Conservation (phyloP, 2,797 vertebrate species). For the Taeniopygia guttata region DNA sequence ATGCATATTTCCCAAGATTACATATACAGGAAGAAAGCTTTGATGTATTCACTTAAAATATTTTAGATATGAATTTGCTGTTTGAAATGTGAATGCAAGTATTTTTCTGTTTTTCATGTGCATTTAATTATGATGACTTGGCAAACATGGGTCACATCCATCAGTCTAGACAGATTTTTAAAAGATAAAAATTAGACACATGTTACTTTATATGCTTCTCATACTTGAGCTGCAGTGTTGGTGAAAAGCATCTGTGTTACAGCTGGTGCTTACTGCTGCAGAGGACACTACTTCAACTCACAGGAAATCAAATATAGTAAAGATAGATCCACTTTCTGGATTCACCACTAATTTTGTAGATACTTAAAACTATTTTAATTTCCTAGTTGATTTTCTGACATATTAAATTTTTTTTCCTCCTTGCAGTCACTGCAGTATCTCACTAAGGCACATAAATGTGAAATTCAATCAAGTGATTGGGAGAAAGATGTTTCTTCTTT, state of each 20-base stretch:
- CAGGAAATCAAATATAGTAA: constrained; percentile 9
- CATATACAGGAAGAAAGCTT: neutral
- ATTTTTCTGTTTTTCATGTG: constrained; percentile 42
- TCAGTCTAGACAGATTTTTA: constrained; percentile 71
- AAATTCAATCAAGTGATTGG: constrained; percentile 85
- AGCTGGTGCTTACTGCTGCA: constrained; percentile 30
- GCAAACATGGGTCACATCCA: constrained; percentile 66
- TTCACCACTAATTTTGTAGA: neutral
- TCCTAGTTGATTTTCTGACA: neutral
- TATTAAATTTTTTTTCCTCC: neutral
- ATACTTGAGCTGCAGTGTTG: constrained; percentile 25
- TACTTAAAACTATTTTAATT: neutral
- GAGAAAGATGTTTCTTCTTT: constrained; percentile 86
- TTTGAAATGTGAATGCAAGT: constrained; percentile 24
- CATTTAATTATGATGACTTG: constrained; percentile 45
- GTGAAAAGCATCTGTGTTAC: constrained; percentile 67
- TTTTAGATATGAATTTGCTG: neutral
- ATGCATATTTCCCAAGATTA: neutral
- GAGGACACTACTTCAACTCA: neutral
- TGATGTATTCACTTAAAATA: neutral
- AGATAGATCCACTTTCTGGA: neutral
- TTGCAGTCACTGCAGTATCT: constrained; percentile 89
- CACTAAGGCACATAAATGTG: constrained; percentile 90
- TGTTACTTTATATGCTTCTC: constrained; percentile 48
- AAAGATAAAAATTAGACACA: constrained; percentile 51